Evolutionary conservation across 2,888 invertebrate species (phyloP).

Genomic region (Leptarthrus brevirostris): DNA sequence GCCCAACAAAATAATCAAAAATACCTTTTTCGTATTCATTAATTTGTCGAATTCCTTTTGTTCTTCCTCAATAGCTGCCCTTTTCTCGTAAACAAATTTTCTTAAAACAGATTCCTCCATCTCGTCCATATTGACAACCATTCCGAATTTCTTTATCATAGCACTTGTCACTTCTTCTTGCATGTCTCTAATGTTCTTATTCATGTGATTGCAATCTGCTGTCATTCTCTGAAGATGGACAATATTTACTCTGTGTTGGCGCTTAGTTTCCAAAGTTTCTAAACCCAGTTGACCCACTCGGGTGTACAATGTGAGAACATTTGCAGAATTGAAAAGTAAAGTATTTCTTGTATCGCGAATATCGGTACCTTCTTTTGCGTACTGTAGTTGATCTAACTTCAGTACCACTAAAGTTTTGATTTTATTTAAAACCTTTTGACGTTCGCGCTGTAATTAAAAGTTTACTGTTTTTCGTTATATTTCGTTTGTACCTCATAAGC

Average conservation of each 20-base stretch:
- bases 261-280: slow-evolving; percentile 74
- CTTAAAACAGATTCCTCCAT: slow-evolving; percentile 71
- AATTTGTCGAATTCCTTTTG: slow-evolving; percentile 67
- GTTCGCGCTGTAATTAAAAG: slow-evolving; percentile 68
- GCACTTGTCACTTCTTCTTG: slow-evolving; percentile 69
- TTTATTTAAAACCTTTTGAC: slow-evolving; percentile 80
- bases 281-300: slow-evolving; percentile 75
- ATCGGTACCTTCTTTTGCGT: slow-evolving; percentile 68
- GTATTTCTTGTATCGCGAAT: slow-evolving; percentile 67
- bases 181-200: slow-evolving; percentile 70
- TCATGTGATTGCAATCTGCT: slow-evolving; percentile 77
- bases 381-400: slow-evolving; percentile 76
- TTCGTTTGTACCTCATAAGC: not conserved
- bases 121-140: slow-evolving; percentile 68
- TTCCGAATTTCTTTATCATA: slow-evolving; percentile 72
- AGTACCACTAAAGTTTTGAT: slow-evolving; percentile 77
- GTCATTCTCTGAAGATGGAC: slow-evolving; percentile 78
- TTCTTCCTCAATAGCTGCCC: slow-evolving; percentile 68
- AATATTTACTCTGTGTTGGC: slow-evolving; percentile 75
- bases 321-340: slow-evolving; percentile 74
- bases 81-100: slow-evolving; percentile 70
- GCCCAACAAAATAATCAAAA: too few species aligned
- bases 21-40: slow-evolving; percentile 65
- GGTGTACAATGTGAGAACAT: slow-evolving; percentile 71
- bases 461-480: not conserved